These are phyloP conservation scores for Thalassophryne amazonica DNA, from an alignment of 2,797 vertebrate genomes.

Conservation along the genomic window DNA sequence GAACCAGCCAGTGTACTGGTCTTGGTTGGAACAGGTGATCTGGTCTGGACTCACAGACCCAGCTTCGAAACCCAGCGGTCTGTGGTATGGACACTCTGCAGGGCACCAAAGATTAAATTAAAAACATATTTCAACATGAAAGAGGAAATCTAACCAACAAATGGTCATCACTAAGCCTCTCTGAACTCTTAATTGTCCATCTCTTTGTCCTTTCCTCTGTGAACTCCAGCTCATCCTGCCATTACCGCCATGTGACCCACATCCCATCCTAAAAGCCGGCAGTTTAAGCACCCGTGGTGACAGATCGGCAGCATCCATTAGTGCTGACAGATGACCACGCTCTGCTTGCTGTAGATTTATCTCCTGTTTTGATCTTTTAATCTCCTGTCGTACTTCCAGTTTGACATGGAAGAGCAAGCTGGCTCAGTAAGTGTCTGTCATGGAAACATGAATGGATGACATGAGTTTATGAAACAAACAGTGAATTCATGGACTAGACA, in stretches of 20 bases:
- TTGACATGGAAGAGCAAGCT: conserved; percentile 1
- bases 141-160: conserved; percentile 21
- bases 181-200: conserved; percentile 25
- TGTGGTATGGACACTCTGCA: conserved; percentile 95
- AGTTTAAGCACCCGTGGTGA: conserved; percentile 62
- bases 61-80: conserved; percentile 92
- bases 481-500: background rate
- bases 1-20: conserved; percentile 96
- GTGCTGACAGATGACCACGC: conserved; percentile 63
- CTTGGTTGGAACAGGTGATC: conserved; percentile 92
- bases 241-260: conserved; percentile 34
- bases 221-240: conserved; percentile 12
- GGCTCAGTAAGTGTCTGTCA: background rate
- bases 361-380: conserved; percentile 20
- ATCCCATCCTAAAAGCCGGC: conserved; percentile 64
- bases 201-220: conserved; percentile 8
- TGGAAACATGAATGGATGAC: background rate
- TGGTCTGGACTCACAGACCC: conserved; percentile 89
- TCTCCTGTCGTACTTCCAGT: conserved; percentile 8
- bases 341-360: conserved; percentile 41
- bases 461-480: background rate
- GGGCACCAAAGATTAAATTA: background rate
- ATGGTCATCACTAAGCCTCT: conserved; percentile 36
- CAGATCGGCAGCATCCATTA: conserved; percentile 65
- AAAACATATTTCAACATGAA: conserved; percentile 17